Evolutionary conservation across 2,888 invertebrate species (phyloP).

Genomic region (Drosophila monieri): DNA sequence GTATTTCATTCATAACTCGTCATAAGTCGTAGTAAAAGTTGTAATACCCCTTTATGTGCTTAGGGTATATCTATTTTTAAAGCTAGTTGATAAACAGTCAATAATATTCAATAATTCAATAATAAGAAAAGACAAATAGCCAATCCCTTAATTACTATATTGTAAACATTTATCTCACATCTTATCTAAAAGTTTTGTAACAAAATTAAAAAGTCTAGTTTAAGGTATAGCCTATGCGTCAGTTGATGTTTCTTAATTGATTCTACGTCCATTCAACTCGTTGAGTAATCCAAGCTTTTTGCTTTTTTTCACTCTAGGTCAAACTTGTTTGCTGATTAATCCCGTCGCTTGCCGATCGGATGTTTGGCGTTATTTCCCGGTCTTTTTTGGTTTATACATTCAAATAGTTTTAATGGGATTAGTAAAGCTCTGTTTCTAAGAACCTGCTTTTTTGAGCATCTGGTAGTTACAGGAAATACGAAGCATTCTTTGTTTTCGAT

Average conservation of each 20-base stretch:
- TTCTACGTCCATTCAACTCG: conserved; percentile 36
- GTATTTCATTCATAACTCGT: conserved; percentile 26
- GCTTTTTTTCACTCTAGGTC: not conserved
- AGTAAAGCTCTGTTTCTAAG: conserved; percentile 12
- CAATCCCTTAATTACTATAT: no score
- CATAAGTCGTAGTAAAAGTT: conserved; percentile 12
- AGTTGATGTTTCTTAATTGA: conserved; percentile 10
- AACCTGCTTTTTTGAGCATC: not conserved
- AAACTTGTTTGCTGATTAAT: conserved; percentile 36
- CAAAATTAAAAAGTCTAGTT: conserved; percentile 6
- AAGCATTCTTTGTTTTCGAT: no score
- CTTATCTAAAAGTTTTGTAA: not conserved
- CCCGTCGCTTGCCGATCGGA: conserved; percentile 25
- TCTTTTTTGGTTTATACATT: conserved; percentile 57
- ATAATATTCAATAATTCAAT: no score
- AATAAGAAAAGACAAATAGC: no score
- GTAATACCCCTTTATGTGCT: not conserved
- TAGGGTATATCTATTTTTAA: not conserved
- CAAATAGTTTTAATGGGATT: conserved; percentile 5
- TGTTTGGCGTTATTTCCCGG: conserved; percentile 67
- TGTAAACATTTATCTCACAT: no score
- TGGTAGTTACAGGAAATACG: no score
- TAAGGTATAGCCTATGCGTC: conserved; percentile 27
- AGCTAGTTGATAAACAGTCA: no score
- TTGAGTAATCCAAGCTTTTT: conserved; percentile 26